Conservation (phyloP, 2,888 invertebrate genomes). For the Trachelus troglodyta region DNA sequence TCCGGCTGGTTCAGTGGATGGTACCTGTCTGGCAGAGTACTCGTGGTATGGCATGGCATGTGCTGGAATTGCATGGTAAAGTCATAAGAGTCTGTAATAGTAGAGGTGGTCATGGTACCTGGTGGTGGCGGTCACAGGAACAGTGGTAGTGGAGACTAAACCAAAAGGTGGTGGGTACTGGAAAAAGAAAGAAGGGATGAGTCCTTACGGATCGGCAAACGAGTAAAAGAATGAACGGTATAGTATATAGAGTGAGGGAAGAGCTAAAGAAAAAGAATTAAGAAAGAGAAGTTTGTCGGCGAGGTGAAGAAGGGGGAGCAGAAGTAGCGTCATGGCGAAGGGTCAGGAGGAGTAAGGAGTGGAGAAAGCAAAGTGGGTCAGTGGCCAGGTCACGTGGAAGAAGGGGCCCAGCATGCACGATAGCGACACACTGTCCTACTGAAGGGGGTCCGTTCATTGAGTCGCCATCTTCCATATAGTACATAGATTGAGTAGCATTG, state of each 20-base stretch:
- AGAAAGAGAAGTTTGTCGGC: neutral
- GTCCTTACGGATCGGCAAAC: constrained; percentile 3
- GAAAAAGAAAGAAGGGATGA: neutral
- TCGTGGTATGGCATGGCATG: constrained; percentile 54
- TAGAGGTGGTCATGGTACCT: constrained; percentile 36
- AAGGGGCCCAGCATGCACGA: constrained; percentile 61
- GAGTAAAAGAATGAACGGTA: constrained; percentile 10
- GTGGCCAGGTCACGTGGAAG: constrained; percentile 60
- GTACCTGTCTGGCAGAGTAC: constrained; percentile 61
- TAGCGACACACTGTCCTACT: constrained; percentile 67
- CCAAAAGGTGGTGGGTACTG: neutral
- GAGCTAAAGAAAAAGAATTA: constrained; percentile 8
- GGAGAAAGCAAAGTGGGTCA: constrained; percentile 64
- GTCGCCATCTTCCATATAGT: neutral
- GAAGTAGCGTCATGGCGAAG: neutral
- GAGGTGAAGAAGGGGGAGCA: constrained; percentile 1
- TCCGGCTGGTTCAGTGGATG: constrained; percentile 64
- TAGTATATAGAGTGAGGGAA: constrained; percentile 13
- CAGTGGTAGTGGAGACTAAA: neutral
- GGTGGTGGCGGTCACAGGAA: constrained; percentile 22
- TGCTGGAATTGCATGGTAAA: constrained; percentile 60
- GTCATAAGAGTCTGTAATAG: constrained; percentile 52
- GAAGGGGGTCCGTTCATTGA: neutral
- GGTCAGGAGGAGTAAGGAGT: constrained; percentile 34
- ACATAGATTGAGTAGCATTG: neutral